Base-by-base conservation (phyloP, 2,113 vertebrate species). In the Collichthys lucidus region DNA sequence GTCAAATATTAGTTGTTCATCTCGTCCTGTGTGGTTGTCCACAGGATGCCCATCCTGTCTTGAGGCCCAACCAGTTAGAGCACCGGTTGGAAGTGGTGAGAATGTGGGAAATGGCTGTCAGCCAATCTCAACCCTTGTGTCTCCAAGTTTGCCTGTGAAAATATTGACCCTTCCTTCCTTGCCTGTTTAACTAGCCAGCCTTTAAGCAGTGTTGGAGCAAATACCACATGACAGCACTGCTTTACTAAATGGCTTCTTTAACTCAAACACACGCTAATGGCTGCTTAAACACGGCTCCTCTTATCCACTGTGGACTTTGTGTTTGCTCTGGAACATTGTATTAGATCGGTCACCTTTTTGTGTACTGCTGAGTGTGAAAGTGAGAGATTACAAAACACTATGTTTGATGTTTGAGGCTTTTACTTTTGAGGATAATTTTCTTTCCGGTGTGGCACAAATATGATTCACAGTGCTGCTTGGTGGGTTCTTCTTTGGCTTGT, bases 161-260 rank as follows among this genome's bases (percentile, higher is more conserved):
- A 94, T 95, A 96, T 96, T 96, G 94, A 96, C 95, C 91, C 88
- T 94, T 77, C 77, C 85, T 79, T 86, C 79, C 79, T 85, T 56
- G 82, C 63, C 83, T 92, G 91, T 94, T 93, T 90, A 89, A 91
- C 93, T 82, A 93, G 92, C 83, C 89, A 88, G 92, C 91, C 83
- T 93, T 94, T 93, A 92, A 95, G 94, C 89, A 89, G 91, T 84
- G 92, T 80, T 64, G 73, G 85, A 94, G 90, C 93, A 95, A 95
- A 95, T 89, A 94, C 90, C 86, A 89, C 93, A 82, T 92, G 91
- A 90, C 89, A 80, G 88, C 63, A 1, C 11, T 40, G 84, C 80
- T 88, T 89, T 88, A 83, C 75, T n/a, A 77, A 86, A 80, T 66
- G 83, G 40, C 87, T 89, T 75, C 83, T 92, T 70, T 80, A 87